Conservation (phyloP, 2,888 invertebrate genomes). For the Subacronicta megacephala region DNA sequence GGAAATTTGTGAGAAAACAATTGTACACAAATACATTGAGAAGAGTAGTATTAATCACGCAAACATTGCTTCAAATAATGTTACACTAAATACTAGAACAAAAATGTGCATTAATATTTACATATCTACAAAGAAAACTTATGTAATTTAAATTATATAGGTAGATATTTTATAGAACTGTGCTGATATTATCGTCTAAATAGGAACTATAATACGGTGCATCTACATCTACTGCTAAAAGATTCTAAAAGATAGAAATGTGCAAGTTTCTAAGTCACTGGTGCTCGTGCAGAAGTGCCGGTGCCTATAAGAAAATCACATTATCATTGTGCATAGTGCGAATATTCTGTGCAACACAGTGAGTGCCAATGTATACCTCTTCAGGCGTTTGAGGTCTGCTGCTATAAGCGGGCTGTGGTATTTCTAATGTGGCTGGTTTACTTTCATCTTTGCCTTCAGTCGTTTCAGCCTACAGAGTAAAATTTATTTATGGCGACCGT, state of each 20-base stretch:
- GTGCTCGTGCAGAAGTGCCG: slow-evolving; percentile 69
- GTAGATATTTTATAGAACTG: slow-evolving; percentile 14
- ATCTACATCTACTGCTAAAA: slow-evolving; percentile 29
- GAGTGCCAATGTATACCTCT: slow-evolving; percentile 80
- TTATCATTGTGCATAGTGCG: slow-evolving; percentile 66
- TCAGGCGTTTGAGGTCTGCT: slow-evolving; percentile 75
- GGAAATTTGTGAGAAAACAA: slow-evolving; percentile 70
- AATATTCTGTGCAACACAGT: slow-evolving; percentile 53
- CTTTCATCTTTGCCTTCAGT: slow-evolving; percentile 75
- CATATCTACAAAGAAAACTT: slow-evolving; percentile 34
- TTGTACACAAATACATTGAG: slow-evolving; percentile 53
- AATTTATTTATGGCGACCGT: slow-evolving; percentile 81
- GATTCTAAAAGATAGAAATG: slow-evolving; percentile 27
- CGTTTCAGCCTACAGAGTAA: slow-evolving; percentile 84
- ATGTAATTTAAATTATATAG: slow-evolving; percentile 9
- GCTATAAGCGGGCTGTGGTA: slow-evolving; percentile 79
- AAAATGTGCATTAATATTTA: slow-evolving; percentile 38
- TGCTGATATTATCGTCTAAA: slow-evolving; percentile 22
- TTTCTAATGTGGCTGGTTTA: slow-evolving; percentile 78
- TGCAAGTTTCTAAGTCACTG: slow-evolving; percentile 47
- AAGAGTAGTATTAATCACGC: slow-evolving; percentile 50
- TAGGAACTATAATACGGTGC: slow-evolving; percentile 43
- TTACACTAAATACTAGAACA: slow-evolving; percentile 36
- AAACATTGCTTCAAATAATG: slow-evolving; percentile 60
- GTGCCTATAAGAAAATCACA: slow-evolving; percentile 55